Evolutionary conservation across 2,797 vertebrate genomes (phyloP).

Genomic region (Gila robusta): DNA sequence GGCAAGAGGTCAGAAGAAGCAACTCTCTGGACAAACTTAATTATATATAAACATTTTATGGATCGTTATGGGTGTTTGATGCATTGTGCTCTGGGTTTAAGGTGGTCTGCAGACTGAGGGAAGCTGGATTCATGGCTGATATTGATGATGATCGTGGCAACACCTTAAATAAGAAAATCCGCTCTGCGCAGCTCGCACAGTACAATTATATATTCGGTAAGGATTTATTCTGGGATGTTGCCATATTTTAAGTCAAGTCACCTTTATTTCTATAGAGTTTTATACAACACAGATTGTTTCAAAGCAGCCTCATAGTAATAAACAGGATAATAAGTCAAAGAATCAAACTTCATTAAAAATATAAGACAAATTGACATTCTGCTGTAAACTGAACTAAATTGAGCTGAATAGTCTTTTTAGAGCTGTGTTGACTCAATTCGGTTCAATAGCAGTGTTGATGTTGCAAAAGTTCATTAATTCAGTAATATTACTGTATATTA

Average conservation of each 20-base stretch:
- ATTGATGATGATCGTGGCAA: slow-evolving; percentile 77
- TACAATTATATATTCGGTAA: slow-evolving; percentile 96
- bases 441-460: not conserved
- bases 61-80: not conserved
- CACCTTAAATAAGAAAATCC: slow-evolving; percentile 89
- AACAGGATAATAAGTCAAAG: not conserved
- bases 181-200: slow-evolving; percentile 87
- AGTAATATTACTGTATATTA: not conserved
- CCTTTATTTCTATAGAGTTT: not conserved
- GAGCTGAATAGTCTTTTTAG: no score
- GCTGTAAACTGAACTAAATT: not conserved
- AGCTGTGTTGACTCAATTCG: not conserved
- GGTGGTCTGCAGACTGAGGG: slow-evolving; percentile 80
- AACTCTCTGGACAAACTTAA: not conserved
- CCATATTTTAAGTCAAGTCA: not conserved
- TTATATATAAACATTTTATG: not conserved
- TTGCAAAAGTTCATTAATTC: not conserved
- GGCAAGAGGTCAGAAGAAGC: slow-evolving; percentile 77
- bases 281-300: not conserved
- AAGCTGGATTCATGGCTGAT: slow-evolving; percentile 82
- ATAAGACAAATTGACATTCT: not conserved
- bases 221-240: not conserved
- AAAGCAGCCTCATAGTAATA: not conserved
- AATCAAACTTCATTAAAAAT: not conserved
- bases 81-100: slow-evolving; percentile 64